phyloP scores from a whole-genome alignment of 1,140 invertebrate genomes.

The Lucilia sericata region DNA sequence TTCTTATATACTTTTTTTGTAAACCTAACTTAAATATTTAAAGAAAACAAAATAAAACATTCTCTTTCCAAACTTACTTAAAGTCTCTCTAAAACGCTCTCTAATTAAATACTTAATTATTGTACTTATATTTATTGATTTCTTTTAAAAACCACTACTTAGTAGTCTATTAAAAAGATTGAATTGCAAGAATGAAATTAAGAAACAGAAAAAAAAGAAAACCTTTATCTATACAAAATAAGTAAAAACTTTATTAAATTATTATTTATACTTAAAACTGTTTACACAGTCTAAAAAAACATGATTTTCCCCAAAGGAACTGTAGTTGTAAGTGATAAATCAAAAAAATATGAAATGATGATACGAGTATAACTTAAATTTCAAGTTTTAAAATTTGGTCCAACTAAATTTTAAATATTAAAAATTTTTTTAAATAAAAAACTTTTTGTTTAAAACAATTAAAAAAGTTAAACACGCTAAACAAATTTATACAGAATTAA shows the following conservation, averaged over 20 bases:
- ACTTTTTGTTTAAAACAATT: too few species aligned
- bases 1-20: not conserved
- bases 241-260: not conserved
- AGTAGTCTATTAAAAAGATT: slow-evolving; percentile 19
- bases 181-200: not conserved
- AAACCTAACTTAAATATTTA: not conserved
- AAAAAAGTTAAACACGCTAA: too few species aligned
- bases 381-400: too few species aligned
- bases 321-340: too few species aligned
- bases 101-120: slow-evolving; percentile 35
- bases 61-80: not conserved
- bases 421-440: too few species aligned
- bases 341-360: too few species aligned
- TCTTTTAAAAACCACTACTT: slow-evolving; percentile 33
- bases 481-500: too few species aligned
- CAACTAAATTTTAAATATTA: too few species aligned
- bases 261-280: not conserved
- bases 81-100: slow-evolving; percentile 8
- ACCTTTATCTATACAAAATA: not conserved
- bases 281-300: not conserved
- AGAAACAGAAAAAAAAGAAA: not conserved
- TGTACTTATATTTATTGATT: slow-evolving; percentile 36
- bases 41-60: not conserved
- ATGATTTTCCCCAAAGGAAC: not conserved
- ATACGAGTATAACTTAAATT: too few species aligned